Conservation (phyloP, 2,888 invertebrate species). For the Priocnemis perturbator region DNA sequence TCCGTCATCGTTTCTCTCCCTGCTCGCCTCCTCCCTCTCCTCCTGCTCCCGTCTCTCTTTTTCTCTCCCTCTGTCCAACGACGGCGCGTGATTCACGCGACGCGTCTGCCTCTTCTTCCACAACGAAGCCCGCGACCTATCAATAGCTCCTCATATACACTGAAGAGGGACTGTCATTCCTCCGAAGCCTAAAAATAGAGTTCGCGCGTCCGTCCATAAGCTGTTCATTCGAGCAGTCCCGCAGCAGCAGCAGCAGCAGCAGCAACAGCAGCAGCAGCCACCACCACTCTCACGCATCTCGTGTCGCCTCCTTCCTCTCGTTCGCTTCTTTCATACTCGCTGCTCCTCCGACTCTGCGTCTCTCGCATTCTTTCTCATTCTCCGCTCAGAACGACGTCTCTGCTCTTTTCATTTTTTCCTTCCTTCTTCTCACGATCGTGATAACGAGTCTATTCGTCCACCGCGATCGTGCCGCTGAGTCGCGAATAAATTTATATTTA, state of each 20-base stretch:
- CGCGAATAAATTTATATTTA: too few relatives aligned
- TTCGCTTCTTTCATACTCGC: not conserved
- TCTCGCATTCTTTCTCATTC: not conserved
- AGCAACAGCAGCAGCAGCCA: too few relatives aligned
- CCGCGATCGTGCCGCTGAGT: not conserved
- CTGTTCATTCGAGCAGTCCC: constrained; percentile 30
- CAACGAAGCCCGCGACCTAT: constrained; percentile 62
- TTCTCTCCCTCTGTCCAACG: constrained; percentile 11
- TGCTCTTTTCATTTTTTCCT: not conserved
- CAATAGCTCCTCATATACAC: constrained; percentile 70
- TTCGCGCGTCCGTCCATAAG: constrained; percentile 53
- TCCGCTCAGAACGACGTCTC: not conserved
- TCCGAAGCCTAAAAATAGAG: constrained; percentile 68
- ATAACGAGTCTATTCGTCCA: not conserved
- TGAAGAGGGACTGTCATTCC: constrained; percentile 71
- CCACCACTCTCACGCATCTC: too few relatives aligned
- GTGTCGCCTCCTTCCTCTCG: too few relatives aligned
- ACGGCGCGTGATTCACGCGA: constrained; percentile 63
- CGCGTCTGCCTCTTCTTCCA: constrained; percentile 52
- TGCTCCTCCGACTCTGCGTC: constrained; percentile 6
- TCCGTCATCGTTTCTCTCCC: constrained; percentile 2
- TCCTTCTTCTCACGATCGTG: not conserved
- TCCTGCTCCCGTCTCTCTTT: not conserved
- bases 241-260: constrained; percentile 3
- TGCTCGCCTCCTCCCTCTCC: constrained; percentile 1